Base-by-base conservation (phyloP, 2,113 vertebrate genomes). In the Pedetes capensis region DNA sequence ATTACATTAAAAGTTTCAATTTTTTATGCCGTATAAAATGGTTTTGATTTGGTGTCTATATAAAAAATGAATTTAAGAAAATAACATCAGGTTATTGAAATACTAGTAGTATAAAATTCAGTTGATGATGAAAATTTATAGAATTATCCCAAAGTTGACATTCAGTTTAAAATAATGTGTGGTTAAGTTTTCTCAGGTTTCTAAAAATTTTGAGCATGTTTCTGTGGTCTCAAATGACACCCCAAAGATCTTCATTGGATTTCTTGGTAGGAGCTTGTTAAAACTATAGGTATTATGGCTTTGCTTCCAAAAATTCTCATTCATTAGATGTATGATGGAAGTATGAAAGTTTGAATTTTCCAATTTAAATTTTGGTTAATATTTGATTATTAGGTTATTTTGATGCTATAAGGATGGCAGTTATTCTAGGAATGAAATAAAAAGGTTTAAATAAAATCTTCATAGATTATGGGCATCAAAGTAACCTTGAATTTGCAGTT, bases 391-490 rank as follows among this genome's bases (percentile, higher is more conserved):
- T 47, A 66, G 32, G 37, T 86, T 78, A 74, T 95, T 95, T 85
- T 88, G 68, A 68, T 85, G 12, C 29, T 81, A 5, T 6, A 68
- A 44, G 71, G 34, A 86, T 81, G 14, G 4, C 22, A 63, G 2
- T 85, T n/a, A 84, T 74, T 93, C 20, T 86, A 81, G 44, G 47
- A 71, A 64, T 94, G 47, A 63, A 79, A 91, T 4, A 63, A 57
- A 91, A 92, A 39, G 69, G 63, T 91, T 82, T 93, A 88, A n/a
- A 59, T 79, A 69, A 91, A 88, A 49, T 93, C 49, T 89, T 96
- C 66, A 75, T 85, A 90, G 53, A 68, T 92, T 86, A 63, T 53
- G 4, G 32, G 49, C 18, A 76, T 97, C 59, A 87, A 53, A 87
- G 34, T 10, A n/a, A n/a, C 55, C 23, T 76, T 91, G 47, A 94